Conservation (phyloP, 1,140 invertebrate genomes). For the Drosophila pallidifrons region DNA sequence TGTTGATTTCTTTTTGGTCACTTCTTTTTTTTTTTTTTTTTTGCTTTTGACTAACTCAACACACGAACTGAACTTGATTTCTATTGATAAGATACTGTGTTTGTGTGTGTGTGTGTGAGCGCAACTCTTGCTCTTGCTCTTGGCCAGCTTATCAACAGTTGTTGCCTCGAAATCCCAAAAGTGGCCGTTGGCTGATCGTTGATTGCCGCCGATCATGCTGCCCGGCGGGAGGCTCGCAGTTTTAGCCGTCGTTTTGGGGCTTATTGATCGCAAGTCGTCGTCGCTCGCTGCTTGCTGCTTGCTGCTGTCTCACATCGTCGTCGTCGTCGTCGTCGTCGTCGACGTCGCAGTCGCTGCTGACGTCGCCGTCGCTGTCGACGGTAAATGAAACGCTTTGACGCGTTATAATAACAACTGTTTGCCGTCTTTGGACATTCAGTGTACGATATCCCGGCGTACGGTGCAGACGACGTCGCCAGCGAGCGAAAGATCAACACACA, state of each 20-base stretch:
- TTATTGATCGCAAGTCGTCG: conserved; percentile 39
- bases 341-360: conserved; percentile 12
- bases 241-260: conserved; percentile 37
- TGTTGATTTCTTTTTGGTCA: not conserved
- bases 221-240: conserved; percentile 34
- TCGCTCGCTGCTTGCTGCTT: conserved; percentile 25
- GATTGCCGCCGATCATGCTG: too few relatives aligned
- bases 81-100: conserved; percentile 36
- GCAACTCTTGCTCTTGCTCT: not conserved
- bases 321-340: too few relatives aligned
- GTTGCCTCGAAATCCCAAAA: not conserved
- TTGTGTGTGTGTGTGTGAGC: conserved; percentile 1
- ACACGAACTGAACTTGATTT: conserved; percentile 41
- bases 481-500: conserved; percentile 11
- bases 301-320: conserved; percentile 10
- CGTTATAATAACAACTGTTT: conserved; percentile 84
- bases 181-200: not conserved
- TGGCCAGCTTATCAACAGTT: conserved; percentile 29
- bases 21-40: not conserved
- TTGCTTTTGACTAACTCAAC: not conserved
- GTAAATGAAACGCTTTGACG: conserved; percentile 74
- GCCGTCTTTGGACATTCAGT: conserved; percentile 84
- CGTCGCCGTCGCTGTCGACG: conserved; percentile 33
- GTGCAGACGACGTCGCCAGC: conserved; percentile 67
- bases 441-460: conserved; percentile 80